Base-by-base conservation (phyloP, 2,797 vertebrate genomes). In the Mus caroli region DNA sequence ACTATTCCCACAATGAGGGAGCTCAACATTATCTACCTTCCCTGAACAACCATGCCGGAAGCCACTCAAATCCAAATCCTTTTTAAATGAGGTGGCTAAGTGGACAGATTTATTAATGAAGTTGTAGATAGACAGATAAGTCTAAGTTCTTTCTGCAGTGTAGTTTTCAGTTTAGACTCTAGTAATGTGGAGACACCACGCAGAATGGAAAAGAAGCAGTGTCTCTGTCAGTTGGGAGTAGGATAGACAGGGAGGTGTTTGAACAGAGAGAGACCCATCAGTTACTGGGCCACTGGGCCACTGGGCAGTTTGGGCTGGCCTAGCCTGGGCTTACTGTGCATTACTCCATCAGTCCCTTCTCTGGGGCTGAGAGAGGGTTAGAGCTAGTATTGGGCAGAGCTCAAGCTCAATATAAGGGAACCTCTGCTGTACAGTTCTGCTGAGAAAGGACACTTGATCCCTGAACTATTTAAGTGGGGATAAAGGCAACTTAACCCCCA, bases 41-140 rank as follows among this genome's bases (percentile, higher is more conserved):
- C 19, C 20, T 88, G 46, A 34, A 89, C n/a, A 86, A 40, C 24
- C 76, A 69, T 12, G 34, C 50, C 62, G 24, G 82, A 60, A 69
- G 46, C 54, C 54, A 31, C 54, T 84, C 40, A 58, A 60, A 26
- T 62, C 84, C 64, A 86, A 86, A 69, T 69, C 62, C 80, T 93
- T 88, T 83, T 78, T 67, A 75, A 92, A 91, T 67, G 77, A 85
- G 88, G 73, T 88, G 50, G 31, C 54, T 64, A n/a, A 37, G 52
- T 14, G 22, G 88, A 84, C 26, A 77, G 73, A 71, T 82, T 90
- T 93, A 78, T 82, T 69, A 73, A 56, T 54, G 77, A 95, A 95
- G 52, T 64, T 58, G 15, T 73, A 56, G 22, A 15, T 34, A 88
- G 71, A 95, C 87, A 40, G 80, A 31, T 79, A 94, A 78, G 86